Evolutionary conservation across 2,888 invertebrate genomes (phyloP).

Genomic region (Tupiocoris notatus): DNA sequence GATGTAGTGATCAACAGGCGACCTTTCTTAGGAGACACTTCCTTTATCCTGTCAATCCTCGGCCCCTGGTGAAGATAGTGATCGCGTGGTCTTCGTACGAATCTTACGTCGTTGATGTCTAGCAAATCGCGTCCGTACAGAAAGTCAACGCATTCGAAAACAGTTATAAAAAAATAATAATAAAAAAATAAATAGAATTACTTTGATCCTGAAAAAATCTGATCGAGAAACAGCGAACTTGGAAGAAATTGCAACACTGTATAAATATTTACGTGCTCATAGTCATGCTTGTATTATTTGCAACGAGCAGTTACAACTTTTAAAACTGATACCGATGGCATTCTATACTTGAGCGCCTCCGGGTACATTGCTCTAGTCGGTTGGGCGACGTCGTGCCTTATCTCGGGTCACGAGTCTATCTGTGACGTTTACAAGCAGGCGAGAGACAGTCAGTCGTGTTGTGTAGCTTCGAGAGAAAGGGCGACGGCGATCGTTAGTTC

Average conservation of each 20-base stretch:
- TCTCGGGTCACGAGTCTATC: constrained; percentile 39
- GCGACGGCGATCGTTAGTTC: not conserved
- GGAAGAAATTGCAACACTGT: no score
- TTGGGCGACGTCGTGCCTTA: constrained; percentile 25
- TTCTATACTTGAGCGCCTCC: not conserved
- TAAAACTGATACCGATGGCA: not conserved
- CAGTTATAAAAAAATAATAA: no score
- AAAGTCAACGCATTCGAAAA: not conserved
- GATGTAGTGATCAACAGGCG: no score
- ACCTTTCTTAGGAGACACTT: no score
- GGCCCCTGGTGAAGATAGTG: not conserved
- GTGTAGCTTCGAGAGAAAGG: no score
- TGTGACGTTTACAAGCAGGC: not conserved
- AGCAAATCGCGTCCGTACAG: not conserved
- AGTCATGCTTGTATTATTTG: no score
- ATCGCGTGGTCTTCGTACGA: not conserved
- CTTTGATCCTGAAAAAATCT: no score
- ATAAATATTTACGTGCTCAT: no score
- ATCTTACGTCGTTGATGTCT: not conserved
- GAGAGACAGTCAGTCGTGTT: not conserved
- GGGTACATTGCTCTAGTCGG: not conserved
- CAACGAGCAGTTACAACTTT: no score
- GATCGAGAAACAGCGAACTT: no score
- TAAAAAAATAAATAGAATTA: no score
- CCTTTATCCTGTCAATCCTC: not conserved